Evolutionary conservation across 2,797 vertebrate genomes (phyloP), one percentile per base, ranked within the genome.

Genomic region (Parotocinclus haroldoi): DNA sequence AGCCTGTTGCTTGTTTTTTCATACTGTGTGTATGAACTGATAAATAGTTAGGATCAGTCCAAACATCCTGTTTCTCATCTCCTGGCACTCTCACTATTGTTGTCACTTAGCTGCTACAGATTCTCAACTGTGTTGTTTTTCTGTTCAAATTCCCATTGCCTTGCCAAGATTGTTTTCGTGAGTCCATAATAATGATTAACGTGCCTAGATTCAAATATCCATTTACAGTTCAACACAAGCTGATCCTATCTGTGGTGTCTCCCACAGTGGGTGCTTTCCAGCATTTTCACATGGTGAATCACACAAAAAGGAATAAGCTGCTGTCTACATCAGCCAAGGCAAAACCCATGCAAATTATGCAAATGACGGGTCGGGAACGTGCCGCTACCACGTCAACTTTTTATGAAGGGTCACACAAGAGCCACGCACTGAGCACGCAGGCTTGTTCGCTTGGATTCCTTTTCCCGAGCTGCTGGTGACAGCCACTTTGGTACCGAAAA

Each of bases 331-430:
- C n/a, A 18, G 63, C 70, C 65, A 54, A 81, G 39, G 77, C 74
- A 81, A 83, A 81, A 66, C 36, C n/a, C 66, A 81, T 80, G 76
- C 79, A 82, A 82, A 81, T 73, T 80, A 79, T 82, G 73, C 78
- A 83, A 83, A 83, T 78, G 51, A 69, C 13, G 18, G 38, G 11
- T 59, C 60, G 19, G 70, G 69, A 80, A 66, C 66, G 64, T 79
- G 76, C 64, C 75, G 61, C 74, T 56, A 68, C 54, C 40, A 63
- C 67, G 59, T 74, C 65, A 64, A 58, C 68, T 78, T 74, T 75
- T 77, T 68, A 60, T 60, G 66, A 76, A 71, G 58, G 74, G 66
- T 71, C 67, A 68, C 66, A 74, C 58, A 61, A 72, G 66, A 77
- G 72, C 42, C 58, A 48, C 19, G 10, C 17, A 14, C 10, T 36